Evolutionary conservation across 2,888 invertebrate species (phyloP), one percentile per base, ranked within the genome.

Genomic region (Papilio protenor): DNA sequence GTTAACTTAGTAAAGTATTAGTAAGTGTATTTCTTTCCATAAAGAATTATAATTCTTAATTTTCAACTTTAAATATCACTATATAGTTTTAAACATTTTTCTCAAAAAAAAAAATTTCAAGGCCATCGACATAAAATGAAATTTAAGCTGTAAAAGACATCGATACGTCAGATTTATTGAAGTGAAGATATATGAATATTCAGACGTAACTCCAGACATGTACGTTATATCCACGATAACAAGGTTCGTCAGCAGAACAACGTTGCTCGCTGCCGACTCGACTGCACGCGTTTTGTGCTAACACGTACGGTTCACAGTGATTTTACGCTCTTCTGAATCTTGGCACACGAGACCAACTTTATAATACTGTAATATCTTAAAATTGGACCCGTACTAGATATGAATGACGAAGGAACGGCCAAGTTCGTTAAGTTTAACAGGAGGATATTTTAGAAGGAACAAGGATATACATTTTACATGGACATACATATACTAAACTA

Each of bases 171-270:
- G 83, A 84, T 85, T 83, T 85, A 83, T 84, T 83, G 83, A 82
- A 80, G 81, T 81, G 84, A 89, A 90, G 89, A 88, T 89, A 85
- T 89, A 93, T 92, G 93, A 92, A 92, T 93, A 93, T 94, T 92
- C 92, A 92, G 86, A 85, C 86, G 85, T 88, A 87, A 83, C 84
- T 82, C 90, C 88, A 88, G 86, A 87, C 85, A 84, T 87, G 84
- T 81, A 88, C 88, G 89, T 90, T 88, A 89, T 87, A 89, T 89
- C 88, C 85, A 86, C 85, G 90, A 90, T 94, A 94, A 94, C 93
- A 93, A 92, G 93, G 89, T 91, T 93, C 92, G 94, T 94, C 94
- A 94, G 94, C 92, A 87, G 85, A 92, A 90, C 85, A 78, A 84
- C 82, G 85, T 59, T 59, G 21, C 21, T 23, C 21, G 57, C 81